Evolutionary conservation across 30 jellyfish, hydroid and myxozoan species (phyloP), one percentile per base, ranked within the genome.

Genomic region (Hydractinia echinata): DNA sequence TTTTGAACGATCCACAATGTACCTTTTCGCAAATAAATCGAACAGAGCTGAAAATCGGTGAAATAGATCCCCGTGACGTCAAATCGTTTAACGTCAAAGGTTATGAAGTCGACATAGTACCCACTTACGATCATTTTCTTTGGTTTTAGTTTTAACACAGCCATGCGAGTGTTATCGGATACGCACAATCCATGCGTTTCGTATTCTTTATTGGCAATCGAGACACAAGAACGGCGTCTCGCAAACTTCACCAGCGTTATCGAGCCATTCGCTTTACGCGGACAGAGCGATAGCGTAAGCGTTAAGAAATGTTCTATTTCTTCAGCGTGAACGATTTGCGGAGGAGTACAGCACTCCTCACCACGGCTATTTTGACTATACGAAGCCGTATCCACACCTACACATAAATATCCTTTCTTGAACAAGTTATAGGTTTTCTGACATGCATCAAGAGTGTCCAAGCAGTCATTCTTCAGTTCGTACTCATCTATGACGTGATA

Each of bases 1-100:
- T 64, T 64, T 13, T 64, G 74, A 51, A 51, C 74, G 2, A 64
- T 64, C 74, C 74, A 64, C 74, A 64, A 4, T n/a, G 74, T n/a
- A 64, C 74, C 74, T 7, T 13, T 6, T 13, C 39, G 19, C 8
- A 64, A 51, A 51, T n/a, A 64, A 64, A 64, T 64, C 19, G 74
- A 64, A 13, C 74, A 64, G 19, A 64, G 39, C 74, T 64, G 51
- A n/a, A 51, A 51, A 64, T 64, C 74, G 39, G 74, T 64, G 4
- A 64, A 6, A 64, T 64, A n/a, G 51, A 64, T 44, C 16, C 8
- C 19, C 10, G 39, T 64, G 51, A 6, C 18, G 19, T 44, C 39
- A 30, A 30, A 30, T 13, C 39, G 51, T 6, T 64, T 7, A 13
- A 44, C 7, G 19, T 64, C 74, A 7, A 64, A 51, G 18, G 74